Evolutionary conservation across 2,888 invertebrate genomes (phyloP), one percentile per base, ranked within the genome.

Genomic region (Elysia crispata): DNA sequence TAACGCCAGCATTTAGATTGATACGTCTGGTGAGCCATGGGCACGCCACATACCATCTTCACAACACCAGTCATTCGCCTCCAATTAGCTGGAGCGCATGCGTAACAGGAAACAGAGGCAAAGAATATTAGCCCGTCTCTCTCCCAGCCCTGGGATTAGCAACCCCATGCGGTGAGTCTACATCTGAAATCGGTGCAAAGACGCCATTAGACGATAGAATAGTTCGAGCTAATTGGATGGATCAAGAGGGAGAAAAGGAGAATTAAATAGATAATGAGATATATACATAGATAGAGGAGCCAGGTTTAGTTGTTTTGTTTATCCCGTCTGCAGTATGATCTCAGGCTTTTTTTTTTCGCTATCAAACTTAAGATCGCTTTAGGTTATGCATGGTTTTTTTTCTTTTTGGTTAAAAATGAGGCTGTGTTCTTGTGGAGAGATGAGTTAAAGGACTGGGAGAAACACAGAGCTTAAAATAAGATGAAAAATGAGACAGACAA

Each of bases 31-130:
- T 18, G 72, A 23, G 28, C 23, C 20, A 3, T 5, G 49, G 50
- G 50, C 57, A 60, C 60, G 74, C 74, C 74, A 74, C 62, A 74
- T 74, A 74, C 74, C 62, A 30, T 60, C 28, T 60, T 74, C 74
- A 74, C 74, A 74, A 60, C 74, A 74, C 74, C 62, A 57, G 54
- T 72, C 74, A 60, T 74, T 74, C 74, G 74, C 60, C 62, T 74
- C 62, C 60, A 74, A 74, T 74, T 74, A 74, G 74, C 74, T 74
- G n/a, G 25, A 1, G 62, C 62, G 31, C 74, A 74, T 60, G 74
- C 60, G 74, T 57, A 60, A 74, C 74, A 60, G 57, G 33, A 74
- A 60, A 30, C 74, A 74, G 74, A 74, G 30, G 74, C 62, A 1
- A 6, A 31, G 74, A 57, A 30, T 60, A 74, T 74, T 74, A 60